A percentile compares a stretch with the other conserved stretches of the same genome.
Evolutionary conservation across 2,888 invertebrate species (phyloP).

Genomic region (Chloromyia formosa): DNA sequence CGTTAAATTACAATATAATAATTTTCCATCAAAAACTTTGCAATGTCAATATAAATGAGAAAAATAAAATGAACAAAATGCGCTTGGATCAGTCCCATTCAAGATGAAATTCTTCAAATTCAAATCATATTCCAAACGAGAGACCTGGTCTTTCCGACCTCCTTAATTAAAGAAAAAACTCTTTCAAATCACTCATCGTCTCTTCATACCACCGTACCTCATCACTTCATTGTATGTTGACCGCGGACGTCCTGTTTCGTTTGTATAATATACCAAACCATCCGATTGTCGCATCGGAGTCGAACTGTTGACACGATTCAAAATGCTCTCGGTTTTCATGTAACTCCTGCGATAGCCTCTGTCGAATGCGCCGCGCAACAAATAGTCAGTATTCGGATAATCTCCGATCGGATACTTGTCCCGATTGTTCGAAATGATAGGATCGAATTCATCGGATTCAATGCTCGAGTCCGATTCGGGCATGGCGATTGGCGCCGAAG

Average conservation of each 20-base stretch:
- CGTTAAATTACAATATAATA: too few species aligned
- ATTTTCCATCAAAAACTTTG: too few species aligned
- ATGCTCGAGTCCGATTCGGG: constrained; percentile 42
- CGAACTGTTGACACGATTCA: constrained; percentile 54
- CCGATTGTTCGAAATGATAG: constrained; percentile 29
- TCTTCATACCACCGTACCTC: constrained; percentile 51
- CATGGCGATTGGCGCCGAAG: constrained; percentile 18
- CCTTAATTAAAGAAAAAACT: too few species aligned
- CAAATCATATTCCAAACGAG: too few species aligned
- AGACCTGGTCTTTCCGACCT: too few species aligned
- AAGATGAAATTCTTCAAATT: too few species aligned
- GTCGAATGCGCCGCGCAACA: constrained; percentile 55
- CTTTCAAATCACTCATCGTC: too few species aligned
- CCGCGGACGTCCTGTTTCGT: constrained; percentile 49
- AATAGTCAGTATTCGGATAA: constrained; percentile 22
- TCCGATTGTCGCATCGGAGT: constrained; percentile 59
- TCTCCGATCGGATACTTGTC: neutral
- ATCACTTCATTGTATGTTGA: constrained; percentile 50
- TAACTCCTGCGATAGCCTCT: constrained; percentile 61
- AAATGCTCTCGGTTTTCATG: constrained; percentile 40
- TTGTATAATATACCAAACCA: constrained; percentile 54
- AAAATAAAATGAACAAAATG: too few species aligned
- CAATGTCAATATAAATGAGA: too few species aligned
- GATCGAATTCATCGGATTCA: constrained; percentile 42
- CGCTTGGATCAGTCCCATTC: too few species aligned